Evolutionary conservation across 2,113 vertebrate genomes (phyloP), one percentile per base, ranked within the genome.

Genomic region (Erythrolamprus reginae): DNA sequence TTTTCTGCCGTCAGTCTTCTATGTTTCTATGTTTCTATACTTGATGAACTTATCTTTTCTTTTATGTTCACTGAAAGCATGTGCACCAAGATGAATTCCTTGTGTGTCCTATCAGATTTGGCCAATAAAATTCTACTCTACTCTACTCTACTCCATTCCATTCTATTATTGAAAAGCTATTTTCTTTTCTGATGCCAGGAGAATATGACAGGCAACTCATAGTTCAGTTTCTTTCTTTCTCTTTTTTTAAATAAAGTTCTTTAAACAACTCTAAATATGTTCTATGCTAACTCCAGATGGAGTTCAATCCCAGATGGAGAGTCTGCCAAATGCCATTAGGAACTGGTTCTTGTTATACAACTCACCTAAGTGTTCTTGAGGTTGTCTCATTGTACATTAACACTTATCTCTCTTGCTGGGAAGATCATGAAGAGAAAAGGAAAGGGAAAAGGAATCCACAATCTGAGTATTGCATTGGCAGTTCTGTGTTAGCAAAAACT

Each of bases 251-350:
- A 65, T 12, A 65, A 65, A 33, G 1, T 42, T 89, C 38, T 38
- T 48, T 50, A 56, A 1, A 0, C 0, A 42, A 86, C 45, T 21
- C 0, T 21, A 82, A 56, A 5, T 21, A 7, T 56, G 52, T n/a
- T 47, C 0, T 3, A 23, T 28, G 51, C 38, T 42, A 0, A 51
- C 33, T 6, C 48, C 50, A 19, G 17, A 0, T 0, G 45, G 2
- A 10, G 0, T 42, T 82, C 26, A 0, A 1, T 4, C 0, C 53
- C 48, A 56, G 42, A 0, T 10, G 52, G 8, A 70, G n/a, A 52
- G 1, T 26, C 23, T 47, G 82, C 82, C 47, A 26, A 50, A 28
- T 26, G 26, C 1, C 9, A 47, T 13, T 26, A 84, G 82, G 4
- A 48, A 28, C 42, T 77, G 65, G 15, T n/a, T 77, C 47, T 85